Base-by-base conservation (phyloP, 2,888 invertebrate species). In the Ophion slaviceki region DNA sequence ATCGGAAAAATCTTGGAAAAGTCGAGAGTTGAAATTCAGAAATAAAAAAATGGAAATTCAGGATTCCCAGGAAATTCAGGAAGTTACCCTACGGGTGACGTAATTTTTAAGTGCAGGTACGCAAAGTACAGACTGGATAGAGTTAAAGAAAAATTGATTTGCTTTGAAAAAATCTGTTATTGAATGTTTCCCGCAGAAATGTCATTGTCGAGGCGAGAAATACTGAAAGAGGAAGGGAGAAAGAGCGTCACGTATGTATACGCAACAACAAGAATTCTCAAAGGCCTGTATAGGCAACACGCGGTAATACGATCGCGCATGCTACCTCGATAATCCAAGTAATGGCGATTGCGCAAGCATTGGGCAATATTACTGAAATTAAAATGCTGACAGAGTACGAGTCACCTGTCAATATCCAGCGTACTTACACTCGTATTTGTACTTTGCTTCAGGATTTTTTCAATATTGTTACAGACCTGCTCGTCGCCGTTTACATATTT, bases 281-380 rank as follows among this genome's bases (percentile, higher is more conserved):
- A 70, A 61, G 57, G 57, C 53, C 24, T 53, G 57, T 24, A 66
- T 53, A 74, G n/a, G 57, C 57, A 66, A 74, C 74, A 70, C 78
- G 71, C 84, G 75, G 84, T 86, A 87, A 86, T 87, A 76, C 85
- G 82, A 78, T 72, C 76, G 78, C 82, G 66, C 80, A 82, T 76
- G 57, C 75, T 79, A 70, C 76, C 76, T 84, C 84, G 84, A 87
- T 86, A 85, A 88, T 85, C 28, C 66, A 57, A 61, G 82, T 84
- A 84, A 85, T 84, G 80, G 74, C 62, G 68, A 83, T 89, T 88
- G 86, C 87, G 87, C 86, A 88, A 88, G 85, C 85, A 84, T 89
- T 89, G 86, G 82, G 89, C 88, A 88, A 89, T 87, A 87, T 89
- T 62, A 87, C 85, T 80, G 77, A 86, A 85, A 88, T 88, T 88